Evolutionary conservation across 2,797 vertebrate genomes (phyloP), one percentile per base, ranked within the genome.

Genomic region (Karalla daura): DNA sequence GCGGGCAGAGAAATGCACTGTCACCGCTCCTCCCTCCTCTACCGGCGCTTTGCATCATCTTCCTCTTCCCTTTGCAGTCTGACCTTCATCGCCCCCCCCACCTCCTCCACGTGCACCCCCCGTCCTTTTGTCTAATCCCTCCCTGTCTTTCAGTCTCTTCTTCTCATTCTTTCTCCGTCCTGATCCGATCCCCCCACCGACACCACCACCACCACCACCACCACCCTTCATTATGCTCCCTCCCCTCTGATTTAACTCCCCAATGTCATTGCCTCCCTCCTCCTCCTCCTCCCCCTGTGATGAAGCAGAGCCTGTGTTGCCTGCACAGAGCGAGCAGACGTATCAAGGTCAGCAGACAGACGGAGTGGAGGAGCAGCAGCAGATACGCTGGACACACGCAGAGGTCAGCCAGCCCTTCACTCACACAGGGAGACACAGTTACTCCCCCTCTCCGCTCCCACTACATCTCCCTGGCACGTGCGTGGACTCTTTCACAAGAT

Each of bases 281-380:
- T n/a, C n/a, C n/a, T 24, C 18, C 28, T 20, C 43, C 27, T 32
- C 18, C 25, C 51, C 14, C 10, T 50, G n/a, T n/a, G n/a, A n/a
- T n/a, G 25, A 53, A 32, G 51, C 59, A 47, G 51, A 60, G 24
- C 56, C 74, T 40, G 44, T 17, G 13, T 30, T 61, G 70, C 55
- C n/a, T n/a, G n/a, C 54, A 64, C 47, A n/a, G 18, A 65, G 54
- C 69, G 74, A 76, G 40, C 46, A 78, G 80, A 73, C 77, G 33
- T 30, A 53, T 70, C 71, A 91, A 91, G 87, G 89, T 90, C 82
- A 84, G 28, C 63, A 70, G 80, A 79, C 68, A 33, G 67, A 47
- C 75, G 58, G 75, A 28, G 2, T 28, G 30, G 40, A 37, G 37
- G 66, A 69, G 66, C 63, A 76, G 70, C 83, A 67, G 79, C 73